These are phyloP conservation scores for Heliconius cydno DNA, from an alignment of 2,888 invertebrate species.

Conservation along the genomic window DNA sequence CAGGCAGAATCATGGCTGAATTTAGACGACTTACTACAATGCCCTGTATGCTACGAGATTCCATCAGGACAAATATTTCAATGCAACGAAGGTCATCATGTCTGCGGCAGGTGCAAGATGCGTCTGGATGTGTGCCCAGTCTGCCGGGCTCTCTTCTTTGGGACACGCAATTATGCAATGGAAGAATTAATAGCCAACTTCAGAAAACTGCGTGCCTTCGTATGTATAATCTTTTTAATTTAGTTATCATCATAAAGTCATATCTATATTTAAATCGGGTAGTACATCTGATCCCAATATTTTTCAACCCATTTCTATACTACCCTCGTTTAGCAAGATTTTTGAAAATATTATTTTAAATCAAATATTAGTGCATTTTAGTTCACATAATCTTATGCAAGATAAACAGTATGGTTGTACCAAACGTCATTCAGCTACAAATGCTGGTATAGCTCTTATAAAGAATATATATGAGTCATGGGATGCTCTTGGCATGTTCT, in stretches of 20 bases:
- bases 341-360: too few species aligned
- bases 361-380: too few species aligned
- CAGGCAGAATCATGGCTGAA: slow-evolving; percentile 73
- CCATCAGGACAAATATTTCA: slow-evolving; percentile 77
- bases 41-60: slow-evolving; percentile 83
- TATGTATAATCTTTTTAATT: slow-evolving; percentile 58
- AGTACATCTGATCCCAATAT: too few species aligned
- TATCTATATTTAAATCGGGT: background rate
- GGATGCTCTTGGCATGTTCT: too few species aligned
- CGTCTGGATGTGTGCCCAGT: slow-evolving; percentile 79
- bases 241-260: background rate
- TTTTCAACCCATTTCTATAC: too few species aligned
- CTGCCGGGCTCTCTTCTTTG: slow-evolving; percentile 78
- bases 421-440: too few species aligned
- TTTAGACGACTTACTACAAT: slow-evolving; percentile 82
- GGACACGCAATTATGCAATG: slow-evolving; percentile 82
- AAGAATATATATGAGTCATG: too few species aligned
- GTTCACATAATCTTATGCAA: too few species aligned
- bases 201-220: slow-evolving; percentile 72
- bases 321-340: too few species aligned
- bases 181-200: slow-evolving; percentile 81
- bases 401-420: too few species aligned
- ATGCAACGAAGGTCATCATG: slow-evolving; percentile 83
- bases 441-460: too few species aligned
- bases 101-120: slow-evolving; percentile 78